Conservation (phyloP, 2,113 vertebrate genomes). For the Enhydra lutris region DNA sequence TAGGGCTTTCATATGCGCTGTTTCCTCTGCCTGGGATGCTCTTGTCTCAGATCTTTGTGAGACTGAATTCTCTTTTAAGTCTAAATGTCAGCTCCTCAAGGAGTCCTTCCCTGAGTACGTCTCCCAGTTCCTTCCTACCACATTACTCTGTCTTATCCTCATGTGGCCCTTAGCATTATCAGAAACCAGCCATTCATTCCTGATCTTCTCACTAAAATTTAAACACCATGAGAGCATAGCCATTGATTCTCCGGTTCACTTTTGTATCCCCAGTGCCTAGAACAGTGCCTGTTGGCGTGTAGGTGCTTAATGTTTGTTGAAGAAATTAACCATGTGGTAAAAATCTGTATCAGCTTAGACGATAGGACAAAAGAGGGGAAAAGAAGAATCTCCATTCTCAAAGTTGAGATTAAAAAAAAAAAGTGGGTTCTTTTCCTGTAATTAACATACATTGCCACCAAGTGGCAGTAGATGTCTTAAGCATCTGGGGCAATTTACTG, state of each 20-base stretch:
- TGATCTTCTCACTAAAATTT: not conserved
- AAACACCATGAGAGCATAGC: not conserved
- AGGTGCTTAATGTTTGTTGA: not conserved
- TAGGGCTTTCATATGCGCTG: not conserved
- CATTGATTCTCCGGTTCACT: not conserved
- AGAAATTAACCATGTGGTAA: not conserved
- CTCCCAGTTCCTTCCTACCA: not conserved
- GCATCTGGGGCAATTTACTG: not conserved
- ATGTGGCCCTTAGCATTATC: not conserved
- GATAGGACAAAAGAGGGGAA: not conserved
- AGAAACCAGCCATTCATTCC: not conserved
- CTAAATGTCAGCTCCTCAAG: not conserved
- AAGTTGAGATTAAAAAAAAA: not conserved
- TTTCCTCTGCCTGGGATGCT: not conserved
- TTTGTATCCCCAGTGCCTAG: not conserved
- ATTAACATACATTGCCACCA: not conserved
- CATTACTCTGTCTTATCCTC: not conserved
- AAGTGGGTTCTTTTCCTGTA: constrained; percentile 8
- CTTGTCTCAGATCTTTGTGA: not conserved
- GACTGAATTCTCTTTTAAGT: not conserved
- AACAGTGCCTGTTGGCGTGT: not conserved
- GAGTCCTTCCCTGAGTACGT: not conserved
- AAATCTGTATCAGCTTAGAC: not conserved
- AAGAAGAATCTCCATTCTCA: not conserved
- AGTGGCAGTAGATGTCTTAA: not conserved